A percentile compares a stretch with the other conserved stretches of the same genome.
Evolutionary conservation across 2,113 vertebrate genomes (phyloP).

Genomic region (Cebus imitator): DNA sequence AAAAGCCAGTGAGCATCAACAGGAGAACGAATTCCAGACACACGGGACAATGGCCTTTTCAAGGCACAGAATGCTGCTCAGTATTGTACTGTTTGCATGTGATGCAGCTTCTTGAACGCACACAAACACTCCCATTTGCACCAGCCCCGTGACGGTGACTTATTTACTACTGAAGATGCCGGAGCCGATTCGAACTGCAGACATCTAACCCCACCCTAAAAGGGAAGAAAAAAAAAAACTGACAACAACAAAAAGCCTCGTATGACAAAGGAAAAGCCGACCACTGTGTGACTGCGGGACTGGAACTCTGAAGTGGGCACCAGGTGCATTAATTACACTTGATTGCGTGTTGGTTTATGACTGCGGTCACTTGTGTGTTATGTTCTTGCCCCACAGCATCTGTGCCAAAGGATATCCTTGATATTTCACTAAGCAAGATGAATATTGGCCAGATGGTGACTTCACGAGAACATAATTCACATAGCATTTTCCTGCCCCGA

Average conservation of each 20-base stretch:
- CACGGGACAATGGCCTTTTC: conserved; percentile 76
- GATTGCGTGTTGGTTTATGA: conserved; percentile 80
- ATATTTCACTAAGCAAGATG: conserved; percentile 82
- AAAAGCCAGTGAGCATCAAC: conserved; percentile 58
- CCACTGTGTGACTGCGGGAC: neutral
- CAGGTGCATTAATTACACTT: conserved; percentile 84
- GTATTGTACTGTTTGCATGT: conserved; percentile 27
- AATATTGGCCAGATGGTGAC: conserved; percentile 86
- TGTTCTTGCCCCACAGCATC: conserved; percentile 80
- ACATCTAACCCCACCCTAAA: neutral
- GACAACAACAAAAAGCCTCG: neutral
- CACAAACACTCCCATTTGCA: conserved; percentile 5
- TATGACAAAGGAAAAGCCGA: neutral
- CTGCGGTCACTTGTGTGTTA: conserved; percentile 77
- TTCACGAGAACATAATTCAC: conserved; percentile 80
- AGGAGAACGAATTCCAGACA: conserved; percentile 29
- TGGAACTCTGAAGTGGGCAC: conserved; percentile 69
- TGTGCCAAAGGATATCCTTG: conserved; percentile 77
- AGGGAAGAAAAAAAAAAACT: conserved; percentile 55
- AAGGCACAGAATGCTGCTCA: conserved; percentile 58
- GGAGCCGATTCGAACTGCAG: neutral
- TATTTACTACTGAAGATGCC: conserved; percentile 38
- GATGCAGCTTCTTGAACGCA: conserved; percentile 18
- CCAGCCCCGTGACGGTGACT: neutral
- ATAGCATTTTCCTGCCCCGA: conserved; percentile 69